Percentiles rank a stretch among this genome's conserved stretches.
phyloP scores from a whole-genome alignment of 2,888 invertebrate species.

The Xestia c-nigrum region DNA sequence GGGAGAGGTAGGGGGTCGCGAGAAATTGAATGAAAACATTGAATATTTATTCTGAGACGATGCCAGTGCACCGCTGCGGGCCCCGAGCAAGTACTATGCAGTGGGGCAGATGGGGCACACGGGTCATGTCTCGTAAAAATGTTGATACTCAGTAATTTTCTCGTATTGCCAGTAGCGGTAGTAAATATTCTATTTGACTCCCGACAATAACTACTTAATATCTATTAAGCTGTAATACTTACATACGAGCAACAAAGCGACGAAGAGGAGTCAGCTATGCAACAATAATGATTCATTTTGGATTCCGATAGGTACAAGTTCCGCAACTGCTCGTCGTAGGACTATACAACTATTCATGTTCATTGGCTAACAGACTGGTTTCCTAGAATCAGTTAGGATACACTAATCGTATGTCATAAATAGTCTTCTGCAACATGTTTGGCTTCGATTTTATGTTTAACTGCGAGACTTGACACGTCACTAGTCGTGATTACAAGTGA shows the following conservation, averaged over 20 bases:
- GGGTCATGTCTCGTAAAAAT: neutral
- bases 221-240: too few species aligned
- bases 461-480: neutral
- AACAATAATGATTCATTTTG: neutral
- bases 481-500: neutral
- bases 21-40: slow-evolving; percentile 89
- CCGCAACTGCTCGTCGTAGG: neutral
- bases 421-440: neutral
- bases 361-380: slow-evolving; percentile 18
- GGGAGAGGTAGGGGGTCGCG: slow-evolving; percentile 67
- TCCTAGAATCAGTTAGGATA: neutral
- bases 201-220: neutral
- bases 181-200: neutral
- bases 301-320: neutral
- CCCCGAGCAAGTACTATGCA: slow-evolving; percentile 61
- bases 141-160: neutral
- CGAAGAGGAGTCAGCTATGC: neutral
- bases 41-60: slow-evolving; percentile 87
- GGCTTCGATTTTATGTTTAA: neutral
- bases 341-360: neutral
- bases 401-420: neutral
- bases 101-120: slow-evolving; percentile 38
- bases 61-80: slow-evolving; percentile 74
- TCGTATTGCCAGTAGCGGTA: neutral
- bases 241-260: neutral